Evolutionary conservation across 2,113 vertebrate genomes (phyloP).

Genomic region (Crotophaga sulcirostris): DNA sequence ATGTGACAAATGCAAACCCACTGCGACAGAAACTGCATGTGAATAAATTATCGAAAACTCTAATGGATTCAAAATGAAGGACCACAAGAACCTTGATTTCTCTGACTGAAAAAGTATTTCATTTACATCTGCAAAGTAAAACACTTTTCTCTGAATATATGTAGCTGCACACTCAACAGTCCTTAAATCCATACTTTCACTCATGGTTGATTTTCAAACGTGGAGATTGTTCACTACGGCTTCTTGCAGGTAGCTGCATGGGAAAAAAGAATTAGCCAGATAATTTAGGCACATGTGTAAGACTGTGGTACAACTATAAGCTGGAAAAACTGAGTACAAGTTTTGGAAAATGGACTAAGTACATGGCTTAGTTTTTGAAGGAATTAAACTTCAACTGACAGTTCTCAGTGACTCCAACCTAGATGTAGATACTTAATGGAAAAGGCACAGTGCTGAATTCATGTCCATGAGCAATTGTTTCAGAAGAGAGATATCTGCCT

Average conservation of each 20-base stretch:
- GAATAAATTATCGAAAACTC: conserved; percentile 66
- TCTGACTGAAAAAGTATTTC: conserved; percentile 30
- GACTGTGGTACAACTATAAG: background rate
- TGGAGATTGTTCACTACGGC: background rate
- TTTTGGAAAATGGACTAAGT: background rate
- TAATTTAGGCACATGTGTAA: background rate
- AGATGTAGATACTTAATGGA: background rate
- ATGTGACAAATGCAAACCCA: conserved; percentile 64
- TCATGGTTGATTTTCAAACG: background rate
- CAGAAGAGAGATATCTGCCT: background rate
- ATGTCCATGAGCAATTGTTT: background rate
- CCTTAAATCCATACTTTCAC: background rate
- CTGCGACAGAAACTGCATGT: conserved; percentile 26
- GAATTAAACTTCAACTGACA: background rate
- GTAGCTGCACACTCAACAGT: background rate
- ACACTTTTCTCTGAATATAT: background rate
- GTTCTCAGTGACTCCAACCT: background rate
- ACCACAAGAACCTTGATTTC: conserved; percentile 43
- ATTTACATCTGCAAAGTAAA: conserved; percentile 4
- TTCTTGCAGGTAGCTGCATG: background rate
- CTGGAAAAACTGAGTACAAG: background rate
- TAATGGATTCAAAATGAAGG: conserved; percentile 38
- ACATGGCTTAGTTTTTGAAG: background rate
- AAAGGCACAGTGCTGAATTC: background rate
- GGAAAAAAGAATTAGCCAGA: background rate